A percentile compares a stretch with the other conserved stretches of the same genome.
These are phyloP conservation scores for Anodontia alba DNA, from an alignment of 2,888 invertebrate species.

Conservation along the genomic window DNA sequence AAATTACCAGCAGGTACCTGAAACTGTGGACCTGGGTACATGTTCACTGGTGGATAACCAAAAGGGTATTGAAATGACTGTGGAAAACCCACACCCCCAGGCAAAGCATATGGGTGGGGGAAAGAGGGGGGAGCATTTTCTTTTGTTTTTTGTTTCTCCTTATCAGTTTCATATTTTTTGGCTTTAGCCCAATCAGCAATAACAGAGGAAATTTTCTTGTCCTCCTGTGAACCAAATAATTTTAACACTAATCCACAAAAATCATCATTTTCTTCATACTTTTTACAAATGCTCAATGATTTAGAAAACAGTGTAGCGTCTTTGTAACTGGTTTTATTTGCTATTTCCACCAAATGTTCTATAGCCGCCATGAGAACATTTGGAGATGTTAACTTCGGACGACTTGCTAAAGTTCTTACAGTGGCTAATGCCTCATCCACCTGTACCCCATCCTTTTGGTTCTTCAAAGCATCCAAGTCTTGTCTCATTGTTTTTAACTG, in stretches of 20 bases:
- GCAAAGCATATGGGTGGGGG: neutral
- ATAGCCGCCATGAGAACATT: conserved; percentile 38
- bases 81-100: conserved; percentile 2
- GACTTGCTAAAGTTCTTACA: conserved; percentile 34
- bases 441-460: conserved; percentile 23
- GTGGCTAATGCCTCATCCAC: conserved; percentile 35
- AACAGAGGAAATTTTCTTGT: conserved; percentile 28
- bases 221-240: conserved; percentile 33
- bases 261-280: conserved; percentile 30
- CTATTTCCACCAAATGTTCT: conserved; percentile 29
- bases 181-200: conserved; percentile 36
- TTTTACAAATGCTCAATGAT: conserved; percentile 24
- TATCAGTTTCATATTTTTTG: conserved; percentile 35
- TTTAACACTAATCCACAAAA: conserved; percentile 33
- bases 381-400: conserved; percentile 32
- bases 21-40: neutral
- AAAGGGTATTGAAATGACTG: conserved; percentile 23
- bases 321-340: conserved; percentile 32
- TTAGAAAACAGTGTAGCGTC: conserved; percentile 30
- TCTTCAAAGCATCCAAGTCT: conserved; percentile 29
- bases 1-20: neutral
- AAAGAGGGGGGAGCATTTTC: neutral
- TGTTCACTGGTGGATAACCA: conserved; percentile 15
- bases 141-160: neutral
- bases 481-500: conserved; percentile 10